Percentiles rank a stretch among this genome's conserved stretches.
phyloP scores from a whole-genome alignment of 2,888 invertebrate genomes.

The Sphaerophoria rueppellii region DNA sequence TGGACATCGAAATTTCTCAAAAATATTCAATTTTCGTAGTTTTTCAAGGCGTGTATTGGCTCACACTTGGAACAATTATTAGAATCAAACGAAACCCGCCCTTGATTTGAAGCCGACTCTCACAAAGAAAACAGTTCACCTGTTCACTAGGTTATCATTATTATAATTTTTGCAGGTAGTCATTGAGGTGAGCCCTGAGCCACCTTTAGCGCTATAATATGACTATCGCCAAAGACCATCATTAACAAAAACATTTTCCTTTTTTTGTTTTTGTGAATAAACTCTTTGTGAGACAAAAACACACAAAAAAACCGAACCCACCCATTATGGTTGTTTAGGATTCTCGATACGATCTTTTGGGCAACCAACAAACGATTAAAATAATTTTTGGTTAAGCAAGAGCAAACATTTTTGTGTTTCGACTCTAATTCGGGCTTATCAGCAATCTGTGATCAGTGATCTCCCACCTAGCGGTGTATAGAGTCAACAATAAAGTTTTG shows the following conservation, averaged over 20 bases:
- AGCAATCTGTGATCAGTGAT: constrained; percentile 37
- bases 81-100: constrained; percentile 40
- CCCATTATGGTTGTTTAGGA: constrained; percentile 42
- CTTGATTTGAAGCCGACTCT: constrained; percentile 9
- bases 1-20: too few species aligned
- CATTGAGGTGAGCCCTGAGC: constrained; percentile 39
- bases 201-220: not conserved
- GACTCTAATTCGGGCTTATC: constrained; percentile 37
- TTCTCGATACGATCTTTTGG: constrained; percentile 57
- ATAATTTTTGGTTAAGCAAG: constrained; percentile 65
- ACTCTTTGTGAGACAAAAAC: constrained; percentile 51
- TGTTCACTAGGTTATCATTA: constrained; percentile 56
- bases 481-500: constrained; percentile 46
- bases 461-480: constrained; percentile 30
- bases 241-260: constrained; percentile 48
- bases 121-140: constrained; percentile 40
- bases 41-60: not conserved
- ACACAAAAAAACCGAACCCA: constrained; percentile 50
- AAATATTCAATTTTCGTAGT: too few species aligned
- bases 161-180: constrained; percentile 54
- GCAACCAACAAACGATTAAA: constrained; percentile 36
- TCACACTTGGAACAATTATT: constrained; percentile 51
- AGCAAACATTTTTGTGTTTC: constrained; percentile 53
- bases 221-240: constrained; percentile 55
- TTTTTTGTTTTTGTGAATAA: constrained; percentile 25